Percentiles rank a stretch among this genome's conserved stretches.
Evolutionary conservation across 2,113 vertebrate species (phyloP).

Genomic region (Thermophis baileyi): DNA sequence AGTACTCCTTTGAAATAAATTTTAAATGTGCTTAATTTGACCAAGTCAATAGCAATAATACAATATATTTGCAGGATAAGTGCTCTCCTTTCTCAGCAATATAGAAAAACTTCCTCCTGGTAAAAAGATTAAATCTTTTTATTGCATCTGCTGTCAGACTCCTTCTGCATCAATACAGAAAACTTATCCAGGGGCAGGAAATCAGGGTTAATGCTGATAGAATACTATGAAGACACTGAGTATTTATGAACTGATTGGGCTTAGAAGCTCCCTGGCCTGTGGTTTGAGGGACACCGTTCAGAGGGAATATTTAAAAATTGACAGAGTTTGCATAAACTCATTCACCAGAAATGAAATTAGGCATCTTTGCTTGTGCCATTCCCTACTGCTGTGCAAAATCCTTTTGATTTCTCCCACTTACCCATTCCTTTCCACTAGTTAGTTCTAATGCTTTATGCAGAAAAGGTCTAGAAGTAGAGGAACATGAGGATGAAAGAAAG

Average conservation of each 20-base stretch:
- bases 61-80: neutral
- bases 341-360: neutral
- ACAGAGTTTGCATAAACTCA: too few relatives aligned
- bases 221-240: neutral
- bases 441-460: neutral
- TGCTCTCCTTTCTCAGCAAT: neutral
- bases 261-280: neutral
- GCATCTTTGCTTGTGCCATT: conserved; percentile 8
- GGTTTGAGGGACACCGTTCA: neutral
- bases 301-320: neutral
- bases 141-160: too few relatives aligned
- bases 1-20: neutral
- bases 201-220: neutral
- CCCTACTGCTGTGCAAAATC: neutral
- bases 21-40: neutral
- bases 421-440: neutral
- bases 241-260: neutral
- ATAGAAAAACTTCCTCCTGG: neutral
- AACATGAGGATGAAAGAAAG: too few relatives aligned
- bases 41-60: neutral
- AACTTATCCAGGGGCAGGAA: neutral
- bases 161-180: neutral
- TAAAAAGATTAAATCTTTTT: neutral
- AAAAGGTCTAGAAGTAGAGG: neutral
- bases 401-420: neutral